Base-by-base conservation (phyloP, 2,113 vertebrate species). In the Vicugna pacos region DNA sequence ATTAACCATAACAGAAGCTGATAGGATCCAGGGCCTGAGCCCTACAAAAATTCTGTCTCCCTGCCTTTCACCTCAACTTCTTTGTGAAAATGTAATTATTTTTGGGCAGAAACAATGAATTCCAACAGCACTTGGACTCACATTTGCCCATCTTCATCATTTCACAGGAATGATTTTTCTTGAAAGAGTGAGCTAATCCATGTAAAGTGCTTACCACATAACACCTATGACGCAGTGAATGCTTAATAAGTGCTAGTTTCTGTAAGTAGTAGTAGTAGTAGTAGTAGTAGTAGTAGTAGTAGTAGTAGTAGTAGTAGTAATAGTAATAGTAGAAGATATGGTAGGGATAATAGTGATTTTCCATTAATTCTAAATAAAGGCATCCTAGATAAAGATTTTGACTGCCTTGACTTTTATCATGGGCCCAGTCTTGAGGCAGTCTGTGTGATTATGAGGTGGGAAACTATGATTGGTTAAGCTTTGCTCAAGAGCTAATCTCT, bases 191-290 rank as follows among this genome's bases (percentile, higher is more conserved):
- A 77, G 35, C 70, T 73, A 65, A 79, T 90, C 7, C 26, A 81
- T 81, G 13, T 87, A 67, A 90, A 69, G 11, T 86, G 30, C 28
- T 91, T 79, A 72, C 86, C 13, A 72, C 7, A 8, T 72, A 65
- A 73, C 9, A 65, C 67, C 50, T 67, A 2, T 67, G 48, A 42
- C 56, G 46, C 70, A 77, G 38, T 50, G 84, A 92, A 60, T 52
- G 42, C 54, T 72, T 89, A 95, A 42, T 83, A 76, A 90, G 50
- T 67, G 14, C 26, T 89, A 60, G 50, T 76, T 89, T 93, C 32
- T 89, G 13, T 92, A 58, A 62, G 84, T 32, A 42, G 26, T 12
- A 58, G 38, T 64, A 52, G 28, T 46, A 7, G 38, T 32, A n/a
- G n/a, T n/a, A n/a, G n/a, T n/a, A n/a, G n/a, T n/a, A n/a, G n/a